Evolutionary conservation across 2,797 vertebrate genomes (phyloP).

Genomic region (Helarctos malayanus): DNA sequence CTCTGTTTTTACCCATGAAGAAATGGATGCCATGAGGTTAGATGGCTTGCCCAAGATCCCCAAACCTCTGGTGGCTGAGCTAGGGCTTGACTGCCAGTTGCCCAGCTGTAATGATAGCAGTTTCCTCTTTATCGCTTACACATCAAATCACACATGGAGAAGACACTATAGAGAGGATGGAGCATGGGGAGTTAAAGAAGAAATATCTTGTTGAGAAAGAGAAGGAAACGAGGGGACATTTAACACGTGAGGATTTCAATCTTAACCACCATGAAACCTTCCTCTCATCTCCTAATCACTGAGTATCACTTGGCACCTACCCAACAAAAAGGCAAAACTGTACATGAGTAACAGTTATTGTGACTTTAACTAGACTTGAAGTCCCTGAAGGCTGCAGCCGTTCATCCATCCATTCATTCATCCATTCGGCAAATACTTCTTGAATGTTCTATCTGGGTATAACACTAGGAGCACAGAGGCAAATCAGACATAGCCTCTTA

Average conservation of each 20-base stretch:
- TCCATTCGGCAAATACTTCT: background rate
- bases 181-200: background rate
- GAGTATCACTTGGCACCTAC: background rate
- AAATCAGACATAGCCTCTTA: background rate
- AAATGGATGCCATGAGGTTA: background rate
- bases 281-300: background rate
- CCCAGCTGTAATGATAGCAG: background rate
- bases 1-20: background rate
- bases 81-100: background rate
- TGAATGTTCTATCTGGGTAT: background rate
- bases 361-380: background rate
- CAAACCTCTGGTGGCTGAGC: background rate
- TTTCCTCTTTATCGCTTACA: background rate
- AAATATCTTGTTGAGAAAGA: constrained; percentile 22
- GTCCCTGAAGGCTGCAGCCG: background rate
- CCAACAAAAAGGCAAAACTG: background rate
- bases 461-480: background rate
- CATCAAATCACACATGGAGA: background rate
- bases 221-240: background rate
- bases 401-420: background rate
- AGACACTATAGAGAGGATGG: background rate
- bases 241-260: background rate
- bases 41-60: background rate
- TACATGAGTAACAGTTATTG: background rate
- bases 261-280: background rate